phyloP scores from a whole-genome alignment of 2,113 vertebrate species.

The Galemys pyrenaicus region DNA sequence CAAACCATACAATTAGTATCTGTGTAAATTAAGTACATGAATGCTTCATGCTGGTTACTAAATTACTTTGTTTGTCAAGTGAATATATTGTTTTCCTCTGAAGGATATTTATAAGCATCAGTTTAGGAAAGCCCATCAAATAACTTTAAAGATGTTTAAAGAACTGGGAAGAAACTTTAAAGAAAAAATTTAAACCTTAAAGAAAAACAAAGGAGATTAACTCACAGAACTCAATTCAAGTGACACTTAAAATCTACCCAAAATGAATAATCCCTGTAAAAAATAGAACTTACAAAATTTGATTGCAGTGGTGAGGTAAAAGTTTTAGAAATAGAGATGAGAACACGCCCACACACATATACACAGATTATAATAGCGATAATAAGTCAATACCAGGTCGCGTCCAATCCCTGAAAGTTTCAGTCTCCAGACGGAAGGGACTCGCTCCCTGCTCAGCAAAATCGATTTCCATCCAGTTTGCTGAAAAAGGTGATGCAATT shows the following conservation, averaged over 20 bases:
- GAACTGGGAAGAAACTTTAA: not conserved
- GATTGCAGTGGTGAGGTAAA: not conserved
- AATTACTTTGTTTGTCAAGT: constrained; percentile 39
- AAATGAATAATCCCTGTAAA: constrained; percentile 5
- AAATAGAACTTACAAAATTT: not conserved
- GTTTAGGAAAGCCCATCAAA: constrained; percentile 3
- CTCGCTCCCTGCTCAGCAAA: not conserved
- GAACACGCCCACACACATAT: not conserved
- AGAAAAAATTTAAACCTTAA: not conserved
- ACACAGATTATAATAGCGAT: not conserved
- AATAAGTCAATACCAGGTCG: not conserved
- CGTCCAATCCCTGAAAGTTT: not conserved
- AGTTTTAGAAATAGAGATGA: not conserved
- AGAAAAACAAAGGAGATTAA: not conserved
- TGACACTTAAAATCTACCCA: not conserved
- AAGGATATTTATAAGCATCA: constrained; percentile 34
- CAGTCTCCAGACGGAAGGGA: not conserved
- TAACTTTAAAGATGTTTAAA: not conserved
- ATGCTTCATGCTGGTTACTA: constrained; percentile 18
- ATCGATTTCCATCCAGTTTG: not conserved
- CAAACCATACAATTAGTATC: not conserved
- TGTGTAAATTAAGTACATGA: not conserved
- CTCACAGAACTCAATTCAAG: constrained; percentile 6
- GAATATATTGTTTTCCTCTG: not conserved
- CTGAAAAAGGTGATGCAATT: not conserved